Evolutionary conservation across 2,797 vertebrate genomes (phyloP), one percentile per base, ranked within the genome.

Genomic region (Todus mexicanus): DNA sequence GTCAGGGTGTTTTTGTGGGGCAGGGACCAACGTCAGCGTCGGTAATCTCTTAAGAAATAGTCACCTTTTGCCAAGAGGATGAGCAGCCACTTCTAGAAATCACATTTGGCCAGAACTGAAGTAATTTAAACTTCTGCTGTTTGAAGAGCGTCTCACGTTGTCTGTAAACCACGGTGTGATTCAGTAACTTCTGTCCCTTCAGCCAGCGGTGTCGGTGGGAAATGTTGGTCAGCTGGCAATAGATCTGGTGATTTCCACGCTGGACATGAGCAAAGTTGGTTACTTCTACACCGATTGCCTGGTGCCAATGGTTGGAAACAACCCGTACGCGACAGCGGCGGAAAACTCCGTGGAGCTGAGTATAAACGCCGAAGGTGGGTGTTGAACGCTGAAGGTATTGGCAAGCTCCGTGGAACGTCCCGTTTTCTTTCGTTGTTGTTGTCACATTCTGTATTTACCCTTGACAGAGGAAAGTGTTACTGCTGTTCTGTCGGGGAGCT

Each of bases 191-290:
- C 25, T 82, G 31, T 93, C 61, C 20, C 90, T 97, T 91, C 95
- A 99, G 99, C 99, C 99, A 35, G 99, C 98, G 8, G 98, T 99
- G 29, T 99, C 99, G 0, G 99, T 99, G 40, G 99, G 99, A 63
- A 99, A 99, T 77, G 99, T 99, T 82, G 99, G 98, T 38, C 99
- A 99, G 90, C 97, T 99, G 94, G 98, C 99, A 6, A 95, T 98
- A 92, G 99, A 99, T 96, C 98, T 99, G 73, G 96, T 99, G 31
- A 98, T 99, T 95, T 99, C 98, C 79, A 99, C 98, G 0, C 97
- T 99, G 23, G 92, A 97, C 87, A 98, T 99, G 98, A 96, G 89
- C 43, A 98, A 98, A 94, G 98, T 98, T 69, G 99, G 99, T 72
- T 98, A 98, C 96, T 97, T 99, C 59, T 99, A 99, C 97, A 99